Conservation (phyloP, 2,888 invertebrate genomes). For the Heliconius charithonia region DNA sequence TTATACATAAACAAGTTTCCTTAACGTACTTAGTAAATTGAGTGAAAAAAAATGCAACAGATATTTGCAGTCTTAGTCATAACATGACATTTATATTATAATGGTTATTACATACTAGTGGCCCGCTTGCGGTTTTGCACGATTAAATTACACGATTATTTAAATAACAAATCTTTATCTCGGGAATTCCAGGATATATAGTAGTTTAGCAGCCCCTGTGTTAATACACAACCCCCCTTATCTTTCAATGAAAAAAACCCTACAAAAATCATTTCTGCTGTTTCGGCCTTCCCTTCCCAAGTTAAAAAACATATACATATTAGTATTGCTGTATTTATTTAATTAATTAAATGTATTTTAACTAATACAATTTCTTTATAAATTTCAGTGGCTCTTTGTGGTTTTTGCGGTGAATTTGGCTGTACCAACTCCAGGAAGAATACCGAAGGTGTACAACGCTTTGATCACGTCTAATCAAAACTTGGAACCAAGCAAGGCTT, state of each 20-base stretch:
- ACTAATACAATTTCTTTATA: neutral
- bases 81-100: neutral
- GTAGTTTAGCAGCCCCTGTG: too few relatives aligned
- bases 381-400: slow-evolving; percentile 65
- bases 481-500: slow-evolving; percentile 89
- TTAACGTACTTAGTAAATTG: slow-evolving; percentile 43
- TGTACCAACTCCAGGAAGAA: slow-evolving; percentile 81
- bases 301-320: too few relatives aligned
- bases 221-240: too few relatives aligned
- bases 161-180: too few relatives aligned
- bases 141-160: too few relatives aligned
- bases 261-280: too few relatives aligned
- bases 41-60: slow-evolving; percentile 43
- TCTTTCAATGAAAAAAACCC: too few relatives aligned
- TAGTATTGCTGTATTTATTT: too few relatives aligned
- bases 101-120: too few relatives aligned
- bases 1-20: slow-evolving; percentile 67
- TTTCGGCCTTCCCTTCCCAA: too few relatives aligned
- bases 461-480: slow-evolving; percentile 91
- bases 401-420: slow-evolving; percentile 55
- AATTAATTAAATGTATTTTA: neutral
- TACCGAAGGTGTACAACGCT: slow-evolving; percentile 91
- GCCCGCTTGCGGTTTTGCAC: too few relatives aligned
- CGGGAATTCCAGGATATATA: too few relatives aligned
- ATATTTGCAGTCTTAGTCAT: slow-evolving; percentile 12